phyloP scores from a whole-genome alignment of 2,797 vertebrate species.

The Notamacropus eugenii region DNA sequence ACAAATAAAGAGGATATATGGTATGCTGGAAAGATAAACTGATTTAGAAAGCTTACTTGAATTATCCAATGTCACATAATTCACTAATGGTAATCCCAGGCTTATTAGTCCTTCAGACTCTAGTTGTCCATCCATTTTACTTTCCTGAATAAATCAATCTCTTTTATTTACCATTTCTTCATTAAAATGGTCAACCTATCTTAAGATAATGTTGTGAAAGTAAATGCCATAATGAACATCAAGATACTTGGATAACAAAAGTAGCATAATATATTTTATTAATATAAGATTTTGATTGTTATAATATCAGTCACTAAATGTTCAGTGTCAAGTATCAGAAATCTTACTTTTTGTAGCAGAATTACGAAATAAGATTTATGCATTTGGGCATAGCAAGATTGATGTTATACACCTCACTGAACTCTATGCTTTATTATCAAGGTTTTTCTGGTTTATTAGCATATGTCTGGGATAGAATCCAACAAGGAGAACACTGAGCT shows the following conservation, averaged over 20 bases:
- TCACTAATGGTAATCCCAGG: neutral
- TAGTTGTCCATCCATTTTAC: neutral
- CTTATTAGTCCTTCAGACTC: neutral
- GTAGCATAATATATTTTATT: neutral
- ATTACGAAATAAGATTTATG: neutral
- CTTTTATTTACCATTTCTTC: neutral
- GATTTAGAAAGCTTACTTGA: neutral
- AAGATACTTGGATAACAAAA: neutral
- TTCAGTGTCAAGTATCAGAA: neutral
- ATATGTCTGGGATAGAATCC: neutral
- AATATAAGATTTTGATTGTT: neutral
- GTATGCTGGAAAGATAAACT: neutral
- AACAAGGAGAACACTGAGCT: neutral
- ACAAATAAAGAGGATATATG: neutral
- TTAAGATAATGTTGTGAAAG: neutral
- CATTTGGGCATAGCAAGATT: neutral
- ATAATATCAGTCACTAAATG: neutral
- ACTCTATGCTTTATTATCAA: neutral
- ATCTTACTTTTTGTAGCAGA: neutral
- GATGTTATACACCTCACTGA: neutral
- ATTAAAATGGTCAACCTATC: neutral
- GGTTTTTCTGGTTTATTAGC: neutral
- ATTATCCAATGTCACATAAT: neutral
- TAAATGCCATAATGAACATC: neutral
- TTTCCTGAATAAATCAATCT: neutral